Conservation (phyloP, 2,797 vertebrate genomes). For the Rhinichthys osculus region DNA sequence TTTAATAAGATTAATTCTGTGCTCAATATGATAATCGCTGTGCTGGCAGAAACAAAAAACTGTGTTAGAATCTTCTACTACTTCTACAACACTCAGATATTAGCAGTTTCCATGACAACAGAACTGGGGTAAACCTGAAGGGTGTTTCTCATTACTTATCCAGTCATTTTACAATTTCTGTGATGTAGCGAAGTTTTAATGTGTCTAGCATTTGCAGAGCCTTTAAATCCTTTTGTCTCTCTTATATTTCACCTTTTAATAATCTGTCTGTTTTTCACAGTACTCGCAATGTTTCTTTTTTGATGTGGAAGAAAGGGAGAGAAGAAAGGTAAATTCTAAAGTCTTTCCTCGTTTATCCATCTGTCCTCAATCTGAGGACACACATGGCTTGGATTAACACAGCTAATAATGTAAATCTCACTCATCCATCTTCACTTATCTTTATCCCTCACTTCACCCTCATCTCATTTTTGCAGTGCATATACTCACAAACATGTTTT, state of each 20-base stretch:
- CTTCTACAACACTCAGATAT: conserved; percentile 17
- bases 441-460: conserved; percentile 23
- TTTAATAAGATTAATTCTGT: background rate
- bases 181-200: conserved; percentile 28
- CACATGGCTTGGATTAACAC: conserved; percentile 37
- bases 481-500: conserved; percentile 1
- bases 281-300: conserved; percentile 74
- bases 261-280: conserved; percentile 54
- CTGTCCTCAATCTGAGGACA: conserved; percentile 44
- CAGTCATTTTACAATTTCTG: conserved; percentile 19
- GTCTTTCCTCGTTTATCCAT: conserved; percentile 15
- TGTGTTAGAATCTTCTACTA: conserved; percentile 36
- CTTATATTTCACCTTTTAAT: background rate
- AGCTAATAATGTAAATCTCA: conserved; percentile 41
- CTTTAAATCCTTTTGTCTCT: background rate
- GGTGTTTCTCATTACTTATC: conserved; percentile 36
- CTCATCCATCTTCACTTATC: conserved; percentile 46
- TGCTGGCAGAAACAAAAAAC: background rate
- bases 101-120: conserved; percentile 56
- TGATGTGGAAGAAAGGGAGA: conserved; percentile 66
- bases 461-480: conserved; percentile 17
- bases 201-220: background rate
- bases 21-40: background rate
- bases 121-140: conserved; percentile 20
- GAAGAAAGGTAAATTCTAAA: conserved; percentile 68